Percentiles rank a stretch among this genome's conserved stretches.
phyloP scores from a whole-genome alignment of 2,888 invertebrate species.

The Sericinus montela region DNA sequence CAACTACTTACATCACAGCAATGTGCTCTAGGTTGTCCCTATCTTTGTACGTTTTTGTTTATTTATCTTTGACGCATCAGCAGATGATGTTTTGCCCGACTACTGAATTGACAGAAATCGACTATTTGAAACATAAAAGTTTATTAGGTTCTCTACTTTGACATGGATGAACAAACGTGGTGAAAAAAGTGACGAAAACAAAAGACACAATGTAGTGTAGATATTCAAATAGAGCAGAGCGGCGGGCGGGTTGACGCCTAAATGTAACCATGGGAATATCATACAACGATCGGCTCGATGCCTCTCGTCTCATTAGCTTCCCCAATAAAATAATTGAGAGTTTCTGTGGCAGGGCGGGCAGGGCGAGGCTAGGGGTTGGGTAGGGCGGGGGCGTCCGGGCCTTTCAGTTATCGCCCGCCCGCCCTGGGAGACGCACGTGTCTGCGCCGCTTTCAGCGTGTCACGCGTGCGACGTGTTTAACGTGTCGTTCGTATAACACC shows the following conservation, averaged over 20 bases:
- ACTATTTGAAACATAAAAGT: too few relatives aligned
- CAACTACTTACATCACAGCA: too few relatives aligned
- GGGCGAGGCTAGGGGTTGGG: conserved; percentile 32
- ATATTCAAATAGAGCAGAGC: not conserved
- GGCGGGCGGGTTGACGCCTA: conserved; percentile 1
- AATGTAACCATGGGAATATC: conserved; percentile 42
- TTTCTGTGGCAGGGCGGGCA: conserved; percentile 52
- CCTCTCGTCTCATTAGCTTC: conserved; percentile 74
- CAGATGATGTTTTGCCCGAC: too few relatives aligned
- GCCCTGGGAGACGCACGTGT: conserved; percentile 60
- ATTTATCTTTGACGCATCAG: too few relatives aligned
- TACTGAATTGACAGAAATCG: too few relatives aligned
- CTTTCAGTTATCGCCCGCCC: conserved; percentile 57
- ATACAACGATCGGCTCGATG: conserved; percentile 50
- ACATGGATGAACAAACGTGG: too few relatives aligned
- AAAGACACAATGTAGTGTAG: not conserved
- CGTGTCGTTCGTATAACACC: conserved; percentile 11
- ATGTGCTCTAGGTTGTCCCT: too few relatives aligned
- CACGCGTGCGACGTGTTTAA: conserved; percentile 27
- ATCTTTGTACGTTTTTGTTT: too few relatives aligned
- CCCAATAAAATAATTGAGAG: conserved; percentile 78
- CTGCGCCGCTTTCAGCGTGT: conserved; percentile 23
- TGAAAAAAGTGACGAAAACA: not conserved
- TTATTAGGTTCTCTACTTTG: too few relatives aligned
- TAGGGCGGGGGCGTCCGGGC: conserved; percentile 45